Conservation (phyloP, 2,888 invertebrate species). For the Rotaria magnacalcarata region DNA sequence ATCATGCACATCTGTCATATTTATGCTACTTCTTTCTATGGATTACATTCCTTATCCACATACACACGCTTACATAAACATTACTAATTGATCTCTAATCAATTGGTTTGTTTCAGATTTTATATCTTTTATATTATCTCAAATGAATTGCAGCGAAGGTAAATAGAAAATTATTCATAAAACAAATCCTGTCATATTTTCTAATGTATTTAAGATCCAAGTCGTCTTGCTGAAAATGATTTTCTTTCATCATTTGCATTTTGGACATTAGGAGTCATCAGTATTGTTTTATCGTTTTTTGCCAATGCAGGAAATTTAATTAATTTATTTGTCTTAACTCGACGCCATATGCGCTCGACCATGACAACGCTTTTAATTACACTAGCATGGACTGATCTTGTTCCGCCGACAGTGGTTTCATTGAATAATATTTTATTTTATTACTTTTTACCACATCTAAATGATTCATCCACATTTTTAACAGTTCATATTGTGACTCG, state of each 20-base stretch:
- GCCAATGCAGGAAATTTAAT: neutral
- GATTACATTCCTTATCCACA: no score
- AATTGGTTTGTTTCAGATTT: neutral
- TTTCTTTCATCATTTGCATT: neutral
- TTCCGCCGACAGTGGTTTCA: neutral
- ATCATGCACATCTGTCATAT: no score
- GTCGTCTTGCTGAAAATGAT: neutral
- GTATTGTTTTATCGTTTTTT: neutral
- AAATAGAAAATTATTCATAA: neutral
- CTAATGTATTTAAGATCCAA: neutral
- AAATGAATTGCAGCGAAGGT: slow-evolving; percentile 10
- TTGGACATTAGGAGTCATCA: neutral
- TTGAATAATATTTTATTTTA: slow-evolving; percentile 13
- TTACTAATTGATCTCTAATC: no score
- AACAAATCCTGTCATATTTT: neutral
- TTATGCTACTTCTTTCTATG: no score
- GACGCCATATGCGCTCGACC: neutral
- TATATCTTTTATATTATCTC: neutral
- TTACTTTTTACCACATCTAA: neutral
- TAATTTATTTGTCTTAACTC: neutral
- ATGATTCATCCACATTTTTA: neutral
- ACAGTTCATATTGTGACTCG: neutral
- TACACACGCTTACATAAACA: no score
- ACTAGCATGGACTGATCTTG: neutral
- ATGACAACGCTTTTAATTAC: neutral